Evolutionary conservation across 2,113 vertebrate species (phyloP).

Genomic region (Podarcis cretensis): DNA sequence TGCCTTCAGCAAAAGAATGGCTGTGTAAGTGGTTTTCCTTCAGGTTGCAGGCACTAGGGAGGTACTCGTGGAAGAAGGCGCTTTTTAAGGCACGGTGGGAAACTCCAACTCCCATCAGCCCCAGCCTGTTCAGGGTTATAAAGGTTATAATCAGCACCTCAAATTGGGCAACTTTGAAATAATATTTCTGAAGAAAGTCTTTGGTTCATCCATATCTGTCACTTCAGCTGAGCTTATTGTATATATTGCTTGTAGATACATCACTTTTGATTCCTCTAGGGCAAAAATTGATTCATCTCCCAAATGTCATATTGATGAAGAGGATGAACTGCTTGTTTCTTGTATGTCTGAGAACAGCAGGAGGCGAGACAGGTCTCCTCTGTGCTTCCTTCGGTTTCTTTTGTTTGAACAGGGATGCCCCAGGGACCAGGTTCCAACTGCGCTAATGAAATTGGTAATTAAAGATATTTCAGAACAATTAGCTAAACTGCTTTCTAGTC

Average conservation of each 20-base stretch:
- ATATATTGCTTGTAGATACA: not conserved
- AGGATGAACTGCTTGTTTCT: conserved; percentile 16
- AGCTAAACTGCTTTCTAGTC: conserved; percentile 1
- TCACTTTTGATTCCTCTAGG: not conserved
- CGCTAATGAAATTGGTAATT: conserved; percentile 27
- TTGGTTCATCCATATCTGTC: not conserved
- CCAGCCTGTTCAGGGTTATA: not conserved
- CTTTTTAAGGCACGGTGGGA: too few species aligned
- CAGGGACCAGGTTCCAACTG: conserved; percentile 12
- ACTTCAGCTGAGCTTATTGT: not conserved
- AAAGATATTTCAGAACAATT: conserved; percentile 22
- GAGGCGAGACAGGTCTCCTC: not conserved
- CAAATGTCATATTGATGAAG: not conserved
- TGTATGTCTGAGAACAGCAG: not conserved
- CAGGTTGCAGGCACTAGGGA: not conserved
- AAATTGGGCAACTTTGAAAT: not conserved
- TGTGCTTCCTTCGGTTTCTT: not conserved
- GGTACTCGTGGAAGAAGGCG: not conserved
- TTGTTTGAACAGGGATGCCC: not conserved
- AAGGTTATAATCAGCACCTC: not conserved
- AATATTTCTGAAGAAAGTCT: not conserved
- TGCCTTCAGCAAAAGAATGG: not conserved
- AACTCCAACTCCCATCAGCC: too few species aligned
- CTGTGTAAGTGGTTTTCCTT: not conserved
- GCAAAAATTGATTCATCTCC: conserved; percentile 15